These are phyloP conservation scores for Xerus inauris DNA, from an alignment of 2,113 vertebrate genomes.

Conservation along the genomic window DNA sequence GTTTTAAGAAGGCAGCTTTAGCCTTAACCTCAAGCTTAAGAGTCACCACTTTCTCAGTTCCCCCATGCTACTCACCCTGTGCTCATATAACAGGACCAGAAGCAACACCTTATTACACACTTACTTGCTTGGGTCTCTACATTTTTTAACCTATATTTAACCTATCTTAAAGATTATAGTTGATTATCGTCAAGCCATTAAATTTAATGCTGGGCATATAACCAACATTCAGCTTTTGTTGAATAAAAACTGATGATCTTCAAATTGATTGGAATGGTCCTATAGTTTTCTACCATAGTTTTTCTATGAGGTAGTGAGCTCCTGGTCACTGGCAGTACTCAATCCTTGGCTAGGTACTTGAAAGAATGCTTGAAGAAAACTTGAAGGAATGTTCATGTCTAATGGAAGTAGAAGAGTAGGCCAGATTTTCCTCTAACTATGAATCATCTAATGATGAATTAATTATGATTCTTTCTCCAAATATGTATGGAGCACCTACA, in stretches of 20 bases:
- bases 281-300: neutral
- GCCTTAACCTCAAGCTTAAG: neutral
- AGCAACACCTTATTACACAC: neutral
- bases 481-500: neutral
- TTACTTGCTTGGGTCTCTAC: neutral
- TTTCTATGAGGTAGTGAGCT: neutral
- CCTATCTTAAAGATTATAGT: constrained; percentile 1
- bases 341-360: neutral
- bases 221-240: constrained; percentile 16
- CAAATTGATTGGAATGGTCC: neutral
- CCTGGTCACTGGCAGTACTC: constrained; percentile 10
- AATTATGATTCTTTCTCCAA: constrained; percentile 20
- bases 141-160: neutral
- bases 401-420: constrained; percentile 12
- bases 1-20: neutral
- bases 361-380: constrained; percentile 11
- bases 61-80: neutral
- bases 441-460: neutral
- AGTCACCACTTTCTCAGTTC: neutral
- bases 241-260: constrained; percentile 14
- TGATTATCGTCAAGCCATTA: constrained; percentile 9
- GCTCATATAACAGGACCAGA: neutral
- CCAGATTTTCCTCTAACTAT: neutral
- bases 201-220: neutral
- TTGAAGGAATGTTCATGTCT: neutral